Conservation (phyloP, 2,113 vertebrate genomes). For the Corydoras sp. region DNA sequence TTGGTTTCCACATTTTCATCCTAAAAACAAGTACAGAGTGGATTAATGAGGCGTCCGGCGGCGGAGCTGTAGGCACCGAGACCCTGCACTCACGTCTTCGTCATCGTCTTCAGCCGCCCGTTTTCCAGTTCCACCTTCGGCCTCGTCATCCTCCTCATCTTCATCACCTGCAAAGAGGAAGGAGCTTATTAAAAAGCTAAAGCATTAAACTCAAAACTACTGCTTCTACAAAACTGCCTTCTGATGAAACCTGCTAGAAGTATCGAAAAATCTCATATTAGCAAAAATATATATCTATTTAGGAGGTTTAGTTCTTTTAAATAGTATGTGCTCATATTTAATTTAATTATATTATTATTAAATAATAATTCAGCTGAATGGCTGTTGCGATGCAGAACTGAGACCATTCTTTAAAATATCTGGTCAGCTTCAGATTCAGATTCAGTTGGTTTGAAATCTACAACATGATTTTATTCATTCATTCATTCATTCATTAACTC, state of each 20-base stretch:
- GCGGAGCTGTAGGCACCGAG: neutral
- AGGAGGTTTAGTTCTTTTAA: neutral
- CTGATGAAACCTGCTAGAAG: too few relatives aligned
- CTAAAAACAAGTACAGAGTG: constrained; percentile 51
- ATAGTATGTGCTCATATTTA: neutral
- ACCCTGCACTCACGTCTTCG: constrained; percentile 54
- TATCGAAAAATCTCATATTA: too few relatives aligned
- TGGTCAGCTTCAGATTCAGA: too few relatives aligned
- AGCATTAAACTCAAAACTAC: too few relatives aligned
- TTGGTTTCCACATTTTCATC: constrained; percentile 79
- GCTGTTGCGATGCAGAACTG: too few relatives aligned
- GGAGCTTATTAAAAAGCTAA: neutral
- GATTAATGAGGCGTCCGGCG: too few relatives aligned
- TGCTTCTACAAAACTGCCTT: too few relatives aligned
- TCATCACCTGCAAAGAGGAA: constrained; percentile 75
- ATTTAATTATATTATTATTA: neutral
- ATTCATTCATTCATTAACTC: too few relatives aligned
- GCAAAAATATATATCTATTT: too few relatives aligned
- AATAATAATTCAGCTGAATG: neutral
- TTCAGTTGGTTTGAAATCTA: too few relatives aligned
- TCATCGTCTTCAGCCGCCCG: constrained; percentile 81
- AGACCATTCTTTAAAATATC: too few relatives aligned
- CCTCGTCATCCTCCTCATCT: constrained; percentile 81
- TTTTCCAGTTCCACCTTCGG: constrained; percentile 74
- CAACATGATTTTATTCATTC: too few relatives aligned